phyloP scores from a whole-genome alignment of 1,140 invertebrate genomes.

The Drosophila busckii region DNA sequence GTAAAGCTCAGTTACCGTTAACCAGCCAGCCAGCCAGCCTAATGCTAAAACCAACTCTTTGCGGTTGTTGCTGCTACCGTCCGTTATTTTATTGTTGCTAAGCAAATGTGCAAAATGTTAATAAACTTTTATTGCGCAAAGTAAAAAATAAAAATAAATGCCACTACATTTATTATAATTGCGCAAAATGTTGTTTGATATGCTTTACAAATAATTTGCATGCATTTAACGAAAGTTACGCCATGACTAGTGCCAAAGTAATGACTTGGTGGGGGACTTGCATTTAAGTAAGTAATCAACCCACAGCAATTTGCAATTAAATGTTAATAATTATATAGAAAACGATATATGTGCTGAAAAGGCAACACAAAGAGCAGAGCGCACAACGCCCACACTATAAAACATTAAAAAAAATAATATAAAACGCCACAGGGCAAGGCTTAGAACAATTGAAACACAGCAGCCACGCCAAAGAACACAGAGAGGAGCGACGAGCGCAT shows the following conservation, averaged over 20 bases:
- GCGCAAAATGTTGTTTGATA: slow-evolving; percentile 47
- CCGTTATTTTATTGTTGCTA: slow-evolving; percentile 38
- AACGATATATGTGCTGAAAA: too few species aligned
- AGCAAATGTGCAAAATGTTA: slow-evolving; percentile 70
- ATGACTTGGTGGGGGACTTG: slow-evolving; percentile 2
- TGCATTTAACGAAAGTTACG: slow-evolving; percentile 41
- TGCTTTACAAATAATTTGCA: slow-evolving; percentile 40
- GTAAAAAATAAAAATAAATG: slow-evolving; percentile 28
- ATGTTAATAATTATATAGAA: too few species aligned
- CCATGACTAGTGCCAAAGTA: slow-evolving; percentile 1
- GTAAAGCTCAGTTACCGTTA: slow-evolving; percentile 65
- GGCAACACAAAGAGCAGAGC: not conserved
- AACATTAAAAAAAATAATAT: slow-evolving; percentile 5
- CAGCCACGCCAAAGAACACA: not conserved
- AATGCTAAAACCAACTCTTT: slow-evolving; percentile 53
- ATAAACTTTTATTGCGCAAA: slow-evolving; percentile 72
- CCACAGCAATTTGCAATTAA: too few species aligned
- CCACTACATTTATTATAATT: slow-evolving; percentile 63
- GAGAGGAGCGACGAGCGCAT: not conserved
- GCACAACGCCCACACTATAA: slow-evolving; percentile 12
- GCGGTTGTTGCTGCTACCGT: slow-evolving; percentile 54
- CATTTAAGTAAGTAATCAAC: too few species aligned
- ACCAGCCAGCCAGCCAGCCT: too few species aligned
- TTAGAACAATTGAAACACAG: too few species aligned
- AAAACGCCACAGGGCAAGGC: slow-evolving; percentile 40